phyloP scores from a whole-genome alignment of 2,797 vertebrate genomes.

The Scolopax rusticola region DNA sequence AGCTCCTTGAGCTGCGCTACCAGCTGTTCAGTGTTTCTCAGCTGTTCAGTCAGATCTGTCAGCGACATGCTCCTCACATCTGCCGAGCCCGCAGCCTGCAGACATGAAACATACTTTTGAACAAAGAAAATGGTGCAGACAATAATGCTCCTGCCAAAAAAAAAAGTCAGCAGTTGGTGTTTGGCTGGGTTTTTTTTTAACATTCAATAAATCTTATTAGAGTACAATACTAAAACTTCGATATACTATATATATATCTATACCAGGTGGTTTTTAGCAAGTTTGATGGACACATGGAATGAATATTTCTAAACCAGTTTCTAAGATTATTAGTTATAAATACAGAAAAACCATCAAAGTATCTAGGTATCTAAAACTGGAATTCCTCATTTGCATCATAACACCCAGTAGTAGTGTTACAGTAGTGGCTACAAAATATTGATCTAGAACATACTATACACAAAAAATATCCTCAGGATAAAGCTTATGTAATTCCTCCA shows the following conservation, averaged over 20 bases:
- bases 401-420: not conserved
- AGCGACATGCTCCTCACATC: conserved; percentile 42
- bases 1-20: conserved; percentile 89
- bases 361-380: not conserved
- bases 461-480: not conserved
- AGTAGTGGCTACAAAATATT: not conserved
- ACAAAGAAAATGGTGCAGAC: not conserved
- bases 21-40: conserved; percentile 86
- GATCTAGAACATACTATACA: not conserved
- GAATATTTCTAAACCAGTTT: not conserved
- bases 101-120: not conserved
- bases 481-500: not conserved
- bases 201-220: not conserved
- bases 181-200: not conserved
- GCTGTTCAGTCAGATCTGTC: conserved; percentile 84
- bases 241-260: fast-evolving
- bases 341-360: not conserved
- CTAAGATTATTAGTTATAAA: not conserved
- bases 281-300: not conserved
- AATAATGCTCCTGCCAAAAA: not conserved
- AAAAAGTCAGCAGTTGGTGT: not conserved
- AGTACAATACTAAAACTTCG: not conserved
- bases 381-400: not conserved
- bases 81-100: conserved; percentile 72
- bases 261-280: not conserved